Evolutionary conservation across 1,140 invertebrate genomes (phyloP).

Genomic region (Drosophila elegans): DNA sequence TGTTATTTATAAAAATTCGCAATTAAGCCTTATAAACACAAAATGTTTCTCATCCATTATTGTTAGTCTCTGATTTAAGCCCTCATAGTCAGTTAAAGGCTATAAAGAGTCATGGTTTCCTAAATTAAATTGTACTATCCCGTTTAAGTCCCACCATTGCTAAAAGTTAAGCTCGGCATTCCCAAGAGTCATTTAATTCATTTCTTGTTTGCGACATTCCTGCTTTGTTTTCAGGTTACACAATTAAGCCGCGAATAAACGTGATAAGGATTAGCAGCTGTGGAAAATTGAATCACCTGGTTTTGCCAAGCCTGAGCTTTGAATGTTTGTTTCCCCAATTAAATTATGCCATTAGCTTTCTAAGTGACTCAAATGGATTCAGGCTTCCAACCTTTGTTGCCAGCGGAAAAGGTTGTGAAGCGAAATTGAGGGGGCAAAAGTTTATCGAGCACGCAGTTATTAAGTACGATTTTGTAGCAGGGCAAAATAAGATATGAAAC

Average conservation of each 20-base stretch:
- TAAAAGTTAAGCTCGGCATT: background rate
- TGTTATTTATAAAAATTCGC: too few relatives aligned
- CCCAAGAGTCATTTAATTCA: conserved; percentile 1
- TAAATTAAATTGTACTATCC: background rate
- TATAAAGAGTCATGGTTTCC: background rate
- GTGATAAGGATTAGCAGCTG: conserved; percentile 33
- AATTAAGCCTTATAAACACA: too few relatives aligned
- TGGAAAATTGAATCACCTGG: conserved; percentile 45
- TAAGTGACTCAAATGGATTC: conserved; percentile 31
- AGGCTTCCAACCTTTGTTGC: conserved; percentile 22
- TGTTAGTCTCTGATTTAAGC: too few relatives aligned
- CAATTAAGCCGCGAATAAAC: conserved; percentile 31
- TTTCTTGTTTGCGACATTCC: conserved; percentile 6
- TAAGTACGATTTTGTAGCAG: conserved; percentile 3
- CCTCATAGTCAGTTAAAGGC: too few relatives aligned
- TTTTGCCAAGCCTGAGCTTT: conserved; percentile 28
- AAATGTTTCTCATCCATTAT: too few relatives aligned
- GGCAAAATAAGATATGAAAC: conserved; percentile 23
- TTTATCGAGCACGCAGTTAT: conserved; percentile 7
- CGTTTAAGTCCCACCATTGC: background rate
- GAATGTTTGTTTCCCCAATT: conserved; percentile 49
- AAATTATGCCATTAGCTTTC: conserved; percentile 49
- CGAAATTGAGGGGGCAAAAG: conserved; percentile 8
- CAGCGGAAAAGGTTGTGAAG: conserved; percentile 8
- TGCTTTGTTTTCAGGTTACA: conserved; percentile 25